Base-by-base conservation (phyloP, 1,140 invertebrate genomes). In the Dinothrombium tinctorium region DNA sequence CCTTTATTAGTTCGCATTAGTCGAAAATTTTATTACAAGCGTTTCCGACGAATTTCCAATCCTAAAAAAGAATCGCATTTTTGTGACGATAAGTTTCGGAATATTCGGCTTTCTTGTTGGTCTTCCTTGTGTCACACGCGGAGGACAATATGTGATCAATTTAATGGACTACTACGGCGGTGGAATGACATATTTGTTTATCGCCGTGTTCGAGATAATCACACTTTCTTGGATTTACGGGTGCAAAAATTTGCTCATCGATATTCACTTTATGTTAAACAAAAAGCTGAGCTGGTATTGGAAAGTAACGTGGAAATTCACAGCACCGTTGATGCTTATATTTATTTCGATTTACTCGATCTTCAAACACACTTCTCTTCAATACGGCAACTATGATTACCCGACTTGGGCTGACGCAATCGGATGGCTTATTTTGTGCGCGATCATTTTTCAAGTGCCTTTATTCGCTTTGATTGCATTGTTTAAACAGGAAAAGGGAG, bases 11-110 rank as follows among this genome's bases (percentile, higher is more conserved):
- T 79, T 80, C 55, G 76, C 75, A 0, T 56, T 79, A 0, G 69
- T 79, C 68, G 76, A 80, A 57, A 79, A 75, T 12, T 72, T 80
- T 0, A 71, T 75, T 11, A 80, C 76, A 2, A 74, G 74, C 44
- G 70, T 80, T 46, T 65, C 76, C 41, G 77, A 80, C 51, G 68
- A 72, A 41, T 71, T 76, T 50, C 73, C 74, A 1, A 63, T 68
- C 43, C 61, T 76, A 28, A 61, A 76, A 39, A 67, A 71, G 49
- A 70, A 69, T 46, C 79, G 80, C 56, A 59, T 70, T 9, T 69
- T 68, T 63, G 69, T 79, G 11, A 74, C 76, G 1, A 58, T 75
- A 17, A 61, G 57, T 4, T 68, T 71, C 8, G 72, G 73, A n/a
- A 53, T 75, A 14, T 62, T 73, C 49, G 76, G 75, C 24, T 80